Base-by-base conservation (phyloP, 1,140 invertebrate species). In the Polypedilum vanderplanki region DNA sequence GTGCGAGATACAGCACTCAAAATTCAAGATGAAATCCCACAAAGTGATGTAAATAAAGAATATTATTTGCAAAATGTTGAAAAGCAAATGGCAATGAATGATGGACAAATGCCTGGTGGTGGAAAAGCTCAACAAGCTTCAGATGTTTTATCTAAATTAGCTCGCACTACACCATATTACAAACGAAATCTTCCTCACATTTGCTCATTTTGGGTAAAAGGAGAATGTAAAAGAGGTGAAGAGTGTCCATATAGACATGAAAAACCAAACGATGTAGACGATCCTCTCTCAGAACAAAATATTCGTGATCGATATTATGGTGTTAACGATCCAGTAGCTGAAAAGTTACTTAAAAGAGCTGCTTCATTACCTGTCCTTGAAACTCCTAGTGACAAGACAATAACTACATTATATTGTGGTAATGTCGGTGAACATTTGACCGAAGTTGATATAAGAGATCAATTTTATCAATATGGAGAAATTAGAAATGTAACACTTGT, bases 121-220 rank as follows among this genome's bases (percentile, higher is more conserved):
- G 88, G 89, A 7, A 93, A 93, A 82, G 89, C 91, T 0, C 87
- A 91, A 77, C 91, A 91, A 20, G 90, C 92, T 0, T 92, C 90
- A 80, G 97, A 99, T 80, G 88, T 99, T 79, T 82, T 99, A 12
- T 88, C 97, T 80, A 96, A 98, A 80, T 85, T 99, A 77, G 98
- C 98, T 3, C 86, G 98, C 57, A 99, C 96, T 15, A 94, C 96
- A 57, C 98, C 98, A 0, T 99, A 99, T 83, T 99, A 99, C 80
- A 99, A 99, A 81, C 85, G 98, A 74, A 99, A 99, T 81, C 87
- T 96, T 78, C 97, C 98, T 0, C 98, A 99, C 83, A 98, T 99
- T 70, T 99, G 98, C 84, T 99, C 97, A 0, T 99, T 99, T 83
- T 99, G 97, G 96, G 97, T 99, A 0, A 99, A 99, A 85, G 98